These are phyloP conservation scores for Drosophila bocki DNA, from an alignment of 1,140 invertebrate genomes.

Conservation along the genomic window DNA sequence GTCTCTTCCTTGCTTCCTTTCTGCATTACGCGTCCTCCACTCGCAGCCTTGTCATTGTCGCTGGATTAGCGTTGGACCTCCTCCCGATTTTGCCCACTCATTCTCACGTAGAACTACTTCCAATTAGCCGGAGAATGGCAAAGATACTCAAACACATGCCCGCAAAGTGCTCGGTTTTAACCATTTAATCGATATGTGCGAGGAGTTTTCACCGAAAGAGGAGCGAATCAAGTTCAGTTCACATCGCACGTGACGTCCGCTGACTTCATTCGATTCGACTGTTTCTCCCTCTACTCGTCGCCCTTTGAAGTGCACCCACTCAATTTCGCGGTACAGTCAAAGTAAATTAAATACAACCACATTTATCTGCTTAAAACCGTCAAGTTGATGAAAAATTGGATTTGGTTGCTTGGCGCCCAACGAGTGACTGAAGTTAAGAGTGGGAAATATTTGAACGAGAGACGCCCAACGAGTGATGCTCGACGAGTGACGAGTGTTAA, in stretches of 20 bases:
- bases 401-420: neutral
- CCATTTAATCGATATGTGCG: constrained; percentile 71
- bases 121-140: constrained; percentile 62
- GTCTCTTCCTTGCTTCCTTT: constrained; percentile 7
- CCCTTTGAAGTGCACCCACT: constrained; percentile 23
- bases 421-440: neutral
- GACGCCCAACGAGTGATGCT: neutral
- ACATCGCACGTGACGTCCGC: constrained; percentile 34
- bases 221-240: constrained; percentile 37
- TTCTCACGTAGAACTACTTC: constrained; percentile 44
- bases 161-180: constrained; percentile 59
- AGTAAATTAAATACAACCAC: constrained; percentile 3
- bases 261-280: constrained; percentile 35
- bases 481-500: neutral
- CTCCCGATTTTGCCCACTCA: constrained; percentile 4
- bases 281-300: neutral
- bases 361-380: neutral
- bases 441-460: neutral
- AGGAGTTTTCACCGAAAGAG: constrained; percentile 29
- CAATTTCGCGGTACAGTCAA: constrained; percentile 18
- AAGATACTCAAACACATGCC: constrained; percentile 12
- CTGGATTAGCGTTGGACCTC: constrained; percentile 59
- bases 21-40: constrained; percentile 17
- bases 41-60: constrained; percentile 63
- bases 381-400: neutral